Conservation (phyloP, 2,888 invertebrate species). For the Mylabris sibirica region DNA sequence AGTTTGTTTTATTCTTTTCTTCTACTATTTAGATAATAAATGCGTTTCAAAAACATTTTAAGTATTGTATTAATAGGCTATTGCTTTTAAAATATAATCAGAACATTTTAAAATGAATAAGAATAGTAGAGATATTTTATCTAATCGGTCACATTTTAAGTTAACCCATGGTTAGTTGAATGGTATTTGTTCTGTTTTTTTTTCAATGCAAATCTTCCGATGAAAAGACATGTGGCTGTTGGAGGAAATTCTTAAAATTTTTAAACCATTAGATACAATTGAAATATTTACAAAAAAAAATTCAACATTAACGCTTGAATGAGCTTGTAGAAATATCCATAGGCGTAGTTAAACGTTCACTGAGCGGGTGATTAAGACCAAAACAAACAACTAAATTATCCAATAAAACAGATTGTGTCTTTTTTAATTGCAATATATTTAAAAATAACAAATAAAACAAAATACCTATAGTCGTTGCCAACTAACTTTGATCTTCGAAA, state of each 20-base stretch:
- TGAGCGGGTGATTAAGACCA: too few relatives aligned
- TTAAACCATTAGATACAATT: neutral
- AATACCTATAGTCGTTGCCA: too few relatives aligned
- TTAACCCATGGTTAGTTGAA: neutral
- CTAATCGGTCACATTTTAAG: constrained; percentile 56
- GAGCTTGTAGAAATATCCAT: too few relatives aligned
- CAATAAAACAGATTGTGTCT: too few relatives aligned
- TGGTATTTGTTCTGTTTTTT: neutral
- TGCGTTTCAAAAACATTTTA: constrained; percentile 51
- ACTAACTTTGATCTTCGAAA: too few relatives aligned
- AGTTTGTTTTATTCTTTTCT: neutral
- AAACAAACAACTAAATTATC: too few relatives aligned
- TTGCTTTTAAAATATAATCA: constrained; percentile 59
- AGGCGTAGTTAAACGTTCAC: too few relatives aligned
- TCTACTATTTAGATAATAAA: constrained; percentile 38
- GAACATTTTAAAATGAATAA: constrained; percentile 51
- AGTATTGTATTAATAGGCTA: constrained; percentile 59
- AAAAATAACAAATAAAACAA: too few relatives aligned
- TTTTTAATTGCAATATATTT: too few relatives aligned
- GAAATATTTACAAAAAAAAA: neutral
- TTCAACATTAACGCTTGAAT: too few relatives aligned
- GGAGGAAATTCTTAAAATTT: neutral
- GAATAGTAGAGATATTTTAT: constrained; percentile 53
- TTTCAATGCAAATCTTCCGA: neutral
- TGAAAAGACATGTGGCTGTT: neutral